Evolutionary conservation across 2,888 invertebrate genomes (phyloP), one percentile per base, ranked within the genome.

Genomic region (Dermolepida albohirtum): DNA sequence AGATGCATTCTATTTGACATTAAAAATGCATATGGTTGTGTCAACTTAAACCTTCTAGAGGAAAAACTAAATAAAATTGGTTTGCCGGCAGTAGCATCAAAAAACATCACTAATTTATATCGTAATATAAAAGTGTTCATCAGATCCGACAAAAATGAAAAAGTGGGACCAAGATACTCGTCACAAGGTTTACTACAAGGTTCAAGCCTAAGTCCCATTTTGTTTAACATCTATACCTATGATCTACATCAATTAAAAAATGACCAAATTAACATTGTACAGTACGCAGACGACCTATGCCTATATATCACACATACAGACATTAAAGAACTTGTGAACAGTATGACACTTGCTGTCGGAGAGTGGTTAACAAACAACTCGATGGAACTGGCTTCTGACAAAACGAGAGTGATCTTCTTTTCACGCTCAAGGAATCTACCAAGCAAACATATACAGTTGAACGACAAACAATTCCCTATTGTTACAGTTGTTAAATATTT

Each of bases 151-250:
- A 27, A 5, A 11, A 51, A 51, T 11, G 51, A 22, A 8, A 51
- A 11, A 5, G 27, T 51, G 10, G 51, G 51, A 12, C 51, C 51
- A 11, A 51, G 51, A 51, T 51, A 5, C 12, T 7, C 27, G 8
- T 17, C 50, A 8, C 51, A 51, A 11, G 51, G 51, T 2, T 11
- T 51, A 2, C 11, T 51, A 27, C 51, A 51, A 51, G 51, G 51
- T 10, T 51, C 51, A 8, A 51, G 10, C 27, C n/a, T 22, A 8
- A 51, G 51, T 27, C 51, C 51, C 2, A 8, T 51, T 2, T n/a
- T 51, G 10, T 51, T 51, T 11, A 51, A 51, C 27, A 22, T 22
- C 5, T 51, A 51, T 27, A 51, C 51, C 4, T 11, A 10, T 4
- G 51, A 51, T 7, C 12, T 51, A 8, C 51, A 51, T 10, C 1